phyloP scores from a whole-genome alignment of 2,797 vertebrate species.

The Antennarius maculatus region DNA sequence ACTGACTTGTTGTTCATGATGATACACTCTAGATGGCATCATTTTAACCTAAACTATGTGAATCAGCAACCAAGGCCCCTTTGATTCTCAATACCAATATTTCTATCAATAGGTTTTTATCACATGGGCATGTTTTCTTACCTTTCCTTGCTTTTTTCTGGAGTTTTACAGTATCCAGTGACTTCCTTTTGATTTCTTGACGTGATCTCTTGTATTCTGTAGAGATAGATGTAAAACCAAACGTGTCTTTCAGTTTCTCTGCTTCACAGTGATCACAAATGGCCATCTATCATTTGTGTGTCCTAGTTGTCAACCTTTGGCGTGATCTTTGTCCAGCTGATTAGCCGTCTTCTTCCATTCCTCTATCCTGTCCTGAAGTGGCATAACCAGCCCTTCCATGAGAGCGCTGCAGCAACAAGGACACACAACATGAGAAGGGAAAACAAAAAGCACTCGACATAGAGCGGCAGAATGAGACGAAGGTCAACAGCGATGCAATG shows the following conservation, averaged over 20 bases:
- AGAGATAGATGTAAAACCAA: slow-evolving; percentile 4
- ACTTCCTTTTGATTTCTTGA: slow-evolving; percentile 98
- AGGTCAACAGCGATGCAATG: slow-evolving; percentile 26
- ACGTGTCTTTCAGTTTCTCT: not conserved
- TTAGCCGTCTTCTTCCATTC: slow-evolving; percentile 98
- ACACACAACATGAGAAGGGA: slow-evolving; percentile 13
- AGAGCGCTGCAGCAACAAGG: slow-evolving; percentile 81
- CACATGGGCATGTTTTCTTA: slow-evolving; percentile 57
- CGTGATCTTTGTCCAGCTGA: slow-evolving; percentile 97
- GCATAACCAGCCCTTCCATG: slow-evolving; percentile 95
- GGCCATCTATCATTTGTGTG: not conserved
- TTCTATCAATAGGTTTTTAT: not conserved
- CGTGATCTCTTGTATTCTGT: slow-evolving; percentile 96
- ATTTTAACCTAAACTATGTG: slow-evolving; percentile 29
- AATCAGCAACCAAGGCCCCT: not conserved
- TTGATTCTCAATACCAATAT: not conserved
- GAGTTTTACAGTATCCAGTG: slow-evolving; percentile 95
- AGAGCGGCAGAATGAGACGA: slow-evolving; percentile 12
- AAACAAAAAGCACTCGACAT: slow-evolving; percentile 27
- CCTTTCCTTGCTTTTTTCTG: slow-evolving; percentile 99
- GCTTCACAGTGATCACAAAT: not conserved
- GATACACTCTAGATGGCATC: slow-evolving; percentile 59
- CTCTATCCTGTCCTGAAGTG: slow-evolving; percentile 95
- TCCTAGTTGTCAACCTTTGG: slow-evolving; percentile 85
- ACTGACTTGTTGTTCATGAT: slow-evolving; percentile 26